Evolutionary conservation across 2,888 invertebrate species (phyloP).

Genomic region (Drosophila merina): DNA sequence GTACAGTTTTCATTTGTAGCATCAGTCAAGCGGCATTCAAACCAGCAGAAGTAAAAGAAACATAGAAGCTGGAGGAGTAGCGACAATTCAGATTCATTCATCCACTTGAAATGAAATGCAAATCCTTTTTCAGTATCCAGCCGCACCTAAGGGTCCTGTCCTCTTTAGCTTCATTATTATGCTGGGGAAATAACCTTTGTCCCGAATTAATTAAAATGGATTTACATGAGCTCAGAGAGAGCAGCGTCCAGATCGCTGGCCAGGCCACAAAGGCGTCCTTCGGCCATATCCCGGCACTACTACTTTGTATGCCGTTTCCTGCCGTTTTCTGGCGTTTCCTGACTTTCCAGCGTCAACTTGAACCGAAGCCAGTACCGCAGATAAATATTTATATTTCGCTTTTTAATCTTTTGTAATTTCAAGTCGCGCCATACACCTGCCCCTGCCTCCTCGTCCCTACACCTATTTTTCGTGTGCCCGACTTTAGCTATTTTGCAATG

Average conservation of each 20-base stretch:
- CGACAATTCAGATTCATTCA: conserved; percentile 63
- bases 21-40: conserved; percentile 52
- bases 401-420: conserved; percentile 81
- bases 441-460: conserved; percentile 19
- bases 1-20: conserved; percentile 74
- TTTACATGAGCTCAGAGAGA: conserved; percentile 78
- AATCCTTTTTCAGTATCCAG: conserved; percentile 70
- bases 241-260: conserved; percentile 68
- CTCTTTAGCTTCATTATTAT: conserved; percentile 69
- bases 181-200: conserved; percentile 77
- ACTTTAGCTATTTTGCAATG: conserved; percentile 77
- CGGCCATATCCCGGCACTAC: conserved; percentile 37
- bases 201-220: conserved; percentile 81
- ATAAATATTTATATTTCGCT: conserved; percentile 80
- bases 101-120: conserved; percentile 79
- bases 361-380: conserved; percentile 63
- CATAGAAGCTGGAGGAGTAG: conserved; percentile 2
- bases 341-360: conserved; percentile 41
- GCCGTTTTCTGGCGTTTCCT: conserved; percentile 37
- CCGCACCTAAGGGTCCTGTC: conserved; percentile 51
- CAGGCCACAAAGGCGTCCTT: conserved; percentile 60
- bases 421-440: conserved; percentile 68
- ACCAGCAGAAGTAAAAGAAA: not conserved
- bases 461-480: conserved; percentile 31
- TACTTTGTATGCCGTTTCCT: conserved; percentile 66